These are phyloP conservation scores for Poecilia picta DNA, from an alignment of 2,797 vertebrate species.

Conservation along the genomic window DNA sequence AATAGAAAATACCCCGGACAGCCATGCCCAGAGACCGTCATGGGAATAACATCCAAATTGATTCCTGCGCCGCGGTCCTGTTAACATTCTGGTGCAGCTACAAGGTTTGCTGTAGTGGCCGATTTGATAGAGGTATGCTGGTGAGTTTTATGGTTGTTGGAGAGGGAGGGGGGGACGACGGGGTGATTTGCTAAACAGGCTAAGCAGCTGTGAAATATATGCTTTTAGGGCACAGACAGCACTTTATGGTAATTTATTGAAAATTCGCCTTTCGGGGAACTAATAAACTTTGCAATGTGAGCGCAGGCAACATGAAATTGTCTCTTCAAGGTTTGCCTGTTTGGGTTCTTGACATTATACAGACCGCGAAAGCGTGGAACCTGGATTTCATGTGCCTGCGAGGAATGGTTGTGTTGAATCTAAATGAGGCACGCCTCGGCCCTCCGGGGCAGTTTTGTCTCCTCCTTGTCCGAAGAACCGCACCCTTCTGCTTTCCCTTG, in stretches of 20 bases:
- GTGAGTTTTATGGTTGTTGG: conserved; percentile 37
- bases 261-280: conserved; percentile 28
- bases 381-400: conserved; percentile 54
- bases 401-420: conserved; percentile 59
- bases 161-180: conserved; percentile 30
- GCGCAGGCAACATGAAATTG: conserved; percentile 22
- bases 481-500: conserved; percentile 64
- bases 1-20: conserved; percentile 71
- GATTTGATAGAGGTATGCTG: conserved; percentile 37
- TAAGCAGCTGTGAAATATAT: conserved; percentile 29
- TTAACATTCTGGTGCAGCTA: conserved; percentile 63
- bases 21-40: conserved; percentile 47
- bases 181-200: conserved; percentile 44
- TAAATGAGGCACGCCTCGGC: conserved; percentile 57
- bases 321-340: conserved; percentile 29
- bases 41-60: conserved; percentile 76
- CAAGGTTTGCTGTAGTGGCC: conserved; percentile 36
- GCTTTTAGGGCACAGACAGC: conserved; percentile 23
- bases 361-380: conserved; percentile 26
- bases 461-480: conserved; percentile 41
- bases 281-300: conserved; percentile 34
- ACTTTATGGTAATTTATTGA: conserved; percentile 44
- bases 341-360: conserved; percentile 37
- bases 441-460: conserved; percentile 43
- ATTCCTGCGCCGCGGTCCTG: conserved; percentile 69